These are phyloP conservation scores for Cephus spinipes DNA, from an alignment of 2,888 invertebrate genomes.

Conservation along the genomic window DNA sequence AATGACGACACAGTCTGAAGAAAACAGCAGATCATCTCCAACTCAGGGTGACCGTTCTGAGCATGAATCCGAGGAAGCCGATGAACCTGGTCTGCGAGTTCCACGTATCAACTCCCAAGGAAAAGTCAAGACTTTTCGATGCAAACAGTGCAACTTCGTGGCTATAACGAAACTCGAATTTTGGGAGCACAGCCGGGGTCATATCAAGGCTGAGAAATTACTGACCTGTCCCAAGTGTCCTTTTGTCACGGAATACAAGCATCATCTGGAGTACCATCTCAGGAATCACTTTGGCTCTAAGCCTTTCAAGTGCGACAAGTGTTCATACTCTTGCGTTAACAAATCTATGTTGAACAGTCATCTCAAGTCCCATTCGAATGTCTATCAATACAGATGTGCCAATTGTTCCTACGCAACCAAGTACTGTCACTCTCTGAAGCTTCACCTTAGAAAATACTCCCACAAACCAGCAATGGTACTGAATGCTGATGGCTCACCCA, in stretches of 20 bases:
- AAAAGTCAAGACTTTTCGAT: constrained; percentile 89
- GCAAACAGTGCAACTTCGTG: constrained; percentile 91
- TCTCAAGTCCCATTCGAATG: constrained; percentile 92
- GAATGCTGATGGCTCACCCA: constrained; percentile 89
- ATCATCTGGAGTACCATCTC: constrained; percentile 97
- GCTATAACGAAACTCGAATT: constrained; percentile 90
- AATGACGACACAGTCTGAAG: constrained; percentile 45
- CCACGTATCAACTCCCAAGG: constrained; percentile 82
- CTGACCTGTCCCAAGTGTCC: constrained; percentile 92
- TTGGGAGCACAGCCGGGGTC: constrained; percentile 91
- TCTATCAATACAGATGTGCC: constrained; percentile 93
- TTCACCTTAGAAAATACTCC: constrained; percentile 91
- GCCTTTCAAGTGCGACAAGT: constrained; percentile 93
- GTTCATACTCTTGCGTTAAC: constrained; percentile 93
- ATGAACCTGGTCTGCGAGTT: constrained; percentile 72
- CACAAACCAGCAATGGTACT: constrained; percentile 93
- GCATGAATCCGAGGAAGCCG: constrained; percentile 59
- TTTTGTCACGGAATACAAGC: constrained; percentile 98
- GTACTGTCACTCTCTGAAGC: constrained; percentile 96
- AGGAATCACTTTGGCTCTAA: constrained; percentile 95
- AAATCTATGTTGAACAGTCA: constrained; percentile 99
- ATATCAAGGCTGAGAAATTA: constrained; percentile 94
- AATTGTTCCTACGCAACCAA: constrained; percentile 97
- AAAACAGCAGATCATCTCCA: constrained; percentile 32
- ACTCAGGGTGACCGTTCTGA: constrained; percentile 43